A percentile compares a stretch with the other conserved stretches of the same genome.
Evolutionary conservation across 2,113 vertebrate genomes (phyloP).

Genomic region (Anhinga anhinga): DNA sequence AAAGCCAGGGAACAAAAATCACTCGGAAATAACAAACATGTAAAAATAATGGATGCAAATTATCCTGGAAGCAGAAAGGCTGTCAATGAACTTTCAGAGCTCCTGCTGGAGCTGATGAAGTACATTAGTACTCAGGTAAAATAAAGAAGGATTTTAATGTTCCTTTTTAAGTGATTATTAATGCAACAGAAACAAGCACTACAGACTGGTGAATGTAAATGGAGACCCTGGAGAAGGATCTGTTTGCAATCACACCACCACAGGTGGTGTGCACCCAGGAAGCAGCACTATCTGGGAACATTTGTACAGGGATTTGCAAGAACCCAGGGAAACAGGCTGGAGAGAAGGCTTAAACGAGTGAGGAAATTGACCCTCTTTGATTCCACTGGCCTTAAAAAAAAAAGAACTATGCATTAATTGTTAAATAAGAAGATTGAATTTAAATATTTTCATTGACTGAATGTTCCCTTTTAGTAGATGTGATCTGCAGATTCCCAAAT

Average conservation of each 20-base stretch:
- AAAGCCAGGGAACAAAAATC: background rate
- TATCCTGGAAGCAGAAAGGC: background rate
- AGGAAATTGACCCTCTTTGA: background rate
- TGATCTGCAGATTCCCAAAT: background rate
- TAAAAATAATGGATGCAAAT: background rate
- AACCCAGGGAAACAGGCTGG: background rate
- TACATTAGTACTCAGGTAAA: background rate
- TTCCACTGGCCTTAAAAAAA: background rate
- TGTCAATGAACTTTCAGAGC: background rate
- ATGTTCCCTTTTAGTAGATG: background rate
- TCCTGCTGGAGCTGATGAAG: background rate
- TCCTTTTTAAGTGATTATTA: background rate
- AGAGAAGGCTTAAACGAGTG: background rate
- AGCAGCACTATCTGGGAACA: background rate
- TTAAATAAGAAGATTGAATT: background rate
- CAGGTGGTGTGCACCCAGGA: background rate
- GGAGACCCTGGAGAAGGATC: background rate
- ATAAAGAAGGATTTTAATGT: background rate
- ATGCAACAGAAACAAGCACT: background rate
- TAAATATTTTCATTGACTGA: background rate
- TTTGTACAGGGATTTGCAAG: background rate
- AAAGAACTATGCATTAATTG: background rate
- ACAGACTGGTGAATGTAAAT: background rate
- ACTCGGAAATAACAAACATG: background rate
- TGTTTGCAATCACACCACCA: background rate